Evolutionary conservation across 2,888 invertebrate genomes (phyloP).

Genomic region (Plutella xylostella): DNA sequence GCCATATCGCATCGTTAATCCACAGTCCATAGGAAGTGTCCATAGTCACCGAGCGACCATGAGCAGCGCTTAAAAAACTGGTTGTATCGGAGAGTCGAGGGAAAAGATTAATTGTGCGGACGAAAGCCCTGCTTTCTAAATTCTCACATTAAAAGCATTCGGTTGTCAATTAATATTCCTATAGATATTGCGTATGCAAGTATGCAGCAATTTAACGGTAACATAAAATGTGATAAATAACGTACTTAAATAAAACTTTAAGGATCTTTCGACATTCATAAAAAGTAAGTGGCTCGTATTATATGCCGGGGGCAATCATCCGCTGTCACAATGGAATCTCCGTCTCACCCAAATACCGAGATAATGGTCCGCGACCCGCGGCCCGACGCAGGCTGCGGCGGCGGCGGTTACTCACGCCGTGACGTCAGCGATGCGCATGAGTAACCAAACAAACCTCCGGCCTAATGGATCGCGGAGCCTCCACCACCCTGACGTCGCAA

Average conservation of each 20-base stretch:
- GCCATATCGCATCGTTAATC: too few relatives aligned
- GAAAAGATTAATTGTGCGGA: conserved; percentile 19
- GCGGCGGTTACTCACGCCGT: conserved; percentile 47
- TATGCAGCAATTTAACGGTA: not conserved
- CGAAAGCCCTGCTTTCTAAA: conserved; percentile 16
- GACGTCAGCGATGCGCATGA: conserved; percentile 26
- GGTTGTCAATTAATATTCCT: not conserved
- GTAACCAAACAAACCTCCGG: conserved; percentile 25
- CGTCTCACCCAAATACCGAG: conserved; percentile 37
- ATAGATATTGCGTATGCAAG: conserved; percentile 1
- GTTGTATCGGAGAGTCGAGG: conserved; percentile 14
- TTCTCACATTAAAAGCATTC: conserved; percentile 12
- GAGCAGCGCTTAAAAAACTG: conserved; percentile 15
- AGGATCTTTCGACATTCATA: not conserved
- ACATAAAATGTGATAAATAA: not conserved
- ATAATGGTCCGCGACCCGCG: conserved; percentile 37
- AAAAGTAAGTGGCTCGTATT: not conserved
- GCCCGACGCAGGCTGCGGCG: conserved; percentile 30
- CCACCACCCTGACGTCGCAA: too few relatives aligned
- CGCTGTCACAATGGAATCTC: conserved; percentile 27
- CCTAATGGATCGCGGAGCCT: not conserved
- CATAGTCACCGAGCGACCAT: conserved; percentile 5
- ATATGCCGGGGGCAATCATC: too few relatives aligned
- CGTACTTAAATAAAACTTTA: not conserved
- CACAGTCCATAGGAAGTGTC: too few relatives aligned